Base-by-base conservation (phyloP, 2,113 vertebrate species). In the Esox niger region DNA sequence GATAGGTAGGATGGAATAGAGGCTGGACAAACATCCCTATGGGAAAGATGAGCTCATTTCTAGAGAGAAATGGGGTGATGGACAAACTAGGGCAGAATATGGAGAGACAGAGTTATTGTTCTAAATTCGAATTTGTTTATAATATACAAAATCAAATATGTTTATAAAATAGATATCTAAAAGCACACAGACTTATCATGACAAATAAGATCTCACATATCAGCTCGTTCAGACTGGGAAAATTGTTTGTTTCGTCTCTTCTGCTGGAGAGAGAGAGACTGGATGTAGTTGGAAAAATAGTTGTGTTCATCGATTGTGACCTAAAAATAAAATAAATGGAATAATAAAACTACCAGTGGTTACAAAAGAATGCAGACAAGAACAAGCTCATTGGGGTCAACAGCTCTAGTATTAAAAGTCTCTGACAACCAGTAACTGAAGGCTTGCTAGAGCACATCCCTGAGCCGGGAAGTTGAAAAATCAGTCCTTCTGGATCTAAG, bases 201-300 rank as follows among this genome's bases (percentile, higher is more conserved):
- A 2, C 4, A 52, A 52, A 6, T 52, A 1, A 6, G 7, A 10
- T 81, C 88, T 80, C 63, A 88, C 91, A 82, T 56, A 32, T 91
- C 76, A 62, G n/a, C n/a, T 4, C 20, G 47, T 20, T 79, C 73
- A 0, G 32, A 35, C 30, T 62, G 62, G n/a, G 61, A 79, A 77
- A 91, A 64, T 30, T 89, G 77, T 25, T 69, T 65, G 30, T n/a
- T 75, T 43, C 67, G 80, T 67, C 84, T 84, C 71, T 76, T 85
- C 59, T 85, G 87, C 75, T 86, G 72, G 64, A 91, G 68, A 29
- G 84, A 71, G 31, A 92, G 87, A 1, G 86, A 71, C 74, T 91
- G 88, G 57, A 91, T 69, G 27, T 91, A 91, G 83, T 90, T 91
- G 69, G 86, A 88, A 81, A 93, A 93, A 82, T 90, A 91, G 73